Base-by-base conservation (phyloP, 2,113 vertebrate species). In the Progne subis region DNA sequence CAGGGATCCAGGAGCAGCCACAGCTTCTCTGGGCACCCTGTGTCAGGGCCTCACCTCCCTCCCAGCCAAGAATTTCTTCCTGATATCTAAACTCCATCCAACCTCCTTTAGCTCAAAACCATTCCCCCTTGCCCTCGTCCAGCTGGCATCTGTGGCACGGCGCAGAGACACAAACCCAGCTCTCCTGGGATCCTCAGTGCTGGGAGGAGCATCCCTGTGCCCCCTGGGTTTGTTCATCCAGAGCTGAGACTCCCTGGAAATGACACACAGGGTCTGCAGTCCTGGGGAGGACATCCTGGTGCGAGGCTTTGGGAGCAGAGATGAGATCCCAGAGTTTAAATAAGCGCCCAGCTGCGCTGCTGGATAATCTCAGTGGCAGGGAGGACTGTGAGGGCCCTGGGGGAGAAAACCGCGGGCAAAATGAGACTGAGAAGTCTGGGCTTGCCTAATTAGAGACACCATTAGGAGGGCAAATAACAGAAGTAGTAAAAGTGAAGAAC, bases 131-230 rank as follows among this genome's bases (percentile, higher is more conserved):
- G 25, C 18, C n/a, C 79, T 18, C 7, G 15, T 5, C 18, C 47
- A 68, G 29, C 78, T 46, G 53, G 32, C 23, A 26, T 8, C 50
- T 50, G 50, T 3, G 8, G n/a, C 50, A 9, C 18, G 0, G 7
- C 6, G 31, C 60, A n/a, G 60, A 14, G 6, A 8, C 34, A 8
- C 37, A 37, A 37, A 3, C 25, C 17, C 25, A 8, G 29, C 5
- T 19, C 15, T 53, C 28, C 53, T 5, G 70, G 78, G 63, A 14
- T 3, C 2, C 2, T 23, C 15, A 3, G 12, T 1, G 39, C 57
- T n/a, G 8, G 29, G 24, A 14, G 2, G 0, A 32, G 23, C n/a
- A 20, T 9, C 49, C 6, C 1, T 8, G 8, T 3, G 3, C 34
- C 50, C 16, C 28, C 47, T 17, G 49, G 49, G 2, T 26, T 56